These are phyloP conservation scores for Trichechus manatus DNA, from an alignment of 2,113 vertebrate genomes.

Conservation along the genomic window DNA sequence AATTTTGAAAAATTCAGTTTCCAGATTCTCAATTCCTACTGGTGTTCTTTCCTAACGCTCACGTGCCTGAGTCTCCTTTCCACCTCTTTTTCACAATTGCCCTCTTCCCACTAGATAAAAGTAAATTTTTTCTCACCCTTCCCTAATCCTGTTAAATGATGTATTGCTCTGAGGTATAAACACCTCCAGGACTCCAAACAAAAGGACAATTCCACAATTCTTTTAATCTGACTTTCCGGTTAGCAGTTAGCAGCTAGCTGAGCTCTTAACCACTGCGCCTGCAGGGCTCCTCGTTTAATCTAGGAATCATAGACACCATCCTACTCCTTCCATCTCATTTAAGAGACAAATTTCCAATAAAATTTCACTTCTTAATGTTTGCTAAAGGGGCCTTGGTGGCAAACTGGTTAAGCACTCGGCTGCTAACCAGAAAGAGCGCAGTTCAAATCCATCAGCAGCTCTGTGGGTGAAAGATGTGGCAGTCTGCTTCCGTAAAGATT, in stretches of 20 bases:
- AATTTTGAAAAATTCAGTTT: not conserved
- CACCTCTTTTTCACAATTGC: not conserved
- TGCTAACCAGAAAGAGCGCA: not conserved
- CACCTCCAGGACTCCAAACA: not conserved
- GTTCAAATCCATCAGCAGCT: not conserved
- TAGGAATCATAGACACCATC: not conserved
- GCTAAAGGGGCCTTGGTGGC: not conserved
- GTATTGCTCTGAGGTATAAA: not conserved
- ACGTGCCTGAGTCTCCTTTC: not conserved
- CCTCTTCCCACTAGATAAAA: not conserved
- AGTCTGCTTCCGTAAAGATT: not conserved
- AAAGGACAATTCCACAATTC: not conserved
- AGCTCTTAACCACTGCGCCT: no score
- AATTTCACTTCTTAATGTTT: not conserved
- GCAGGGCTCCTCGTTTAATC: not conserved
- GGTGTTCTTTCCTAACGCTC: not conserved
- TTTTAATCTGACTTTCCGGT: slow-evolving; percentile 1
- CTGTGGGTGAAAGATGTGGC: not conserved
- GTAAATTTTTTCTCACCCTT: not conserved
- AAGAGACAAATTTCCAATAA: slow-evolving; percentile 41
- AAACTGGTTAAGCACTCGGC: not conserved
- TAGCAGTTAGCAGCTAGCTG: no score
- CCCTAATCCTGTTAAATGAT: not conserved
- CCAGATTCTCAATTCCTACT: not conserved
- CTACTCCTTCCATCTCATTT: not conserved